Evolutionary conservation across 2,888 invertebrate species (phyloP).

Genomic region (Eurytoma californica): DNA sequence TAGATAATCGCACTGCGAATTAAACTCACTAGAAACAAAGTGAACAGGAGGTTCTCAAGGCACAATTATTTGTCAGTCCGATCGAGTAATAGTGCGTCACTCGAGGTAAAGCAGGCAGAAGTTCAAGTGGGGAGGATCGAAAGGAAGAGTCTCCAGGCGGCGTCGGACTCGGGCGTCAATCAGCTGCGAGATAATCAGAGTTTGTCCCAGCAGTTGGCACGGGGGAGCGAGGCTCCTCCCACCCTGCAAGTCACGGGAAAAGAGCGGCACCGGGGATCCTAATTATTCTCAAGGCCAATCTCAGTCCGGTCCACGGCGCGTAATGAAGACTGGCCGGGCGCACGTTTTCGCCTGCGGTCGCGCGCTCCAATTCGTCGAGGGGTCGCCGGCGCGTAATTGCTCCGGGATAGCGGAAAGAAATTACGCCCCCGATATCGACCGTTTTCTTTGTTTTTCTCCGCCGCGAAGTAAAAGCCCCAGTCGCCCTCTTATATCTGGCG

Average conservation of each 20-base stretch:
- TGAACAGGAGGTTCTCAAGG: neutral
- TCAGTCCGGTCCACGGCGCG: constrained; percentile 8
- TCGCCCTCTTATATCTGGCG: too few species aligned
- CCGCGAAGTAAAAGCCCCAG: too few species aligned
- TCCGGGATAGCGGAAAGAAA: constrained; percentile 17
- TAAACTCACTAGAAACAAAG: neutral
- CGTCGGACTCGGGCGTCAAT: constrained; percentile 30
- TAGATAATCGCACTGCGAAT: too few species aligned
- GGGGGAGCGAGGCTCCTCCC: neutral
- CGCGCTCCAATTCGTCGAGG: neutral
- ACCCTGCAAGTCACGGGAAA: neutral
- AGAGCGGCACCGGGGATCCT: neutral
- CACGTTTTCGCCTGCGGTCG: neutral
- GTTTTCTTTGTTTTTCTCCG: neutral
- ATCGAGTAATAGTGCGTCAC: neutral
- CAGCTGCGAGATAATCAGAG: constrained; percentile 40
- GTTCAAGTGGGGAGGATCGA: neutral
- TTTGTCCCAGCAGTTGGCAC: neutral
- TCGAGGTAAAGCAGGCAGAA: neutral
- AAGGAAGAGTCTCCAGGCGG: neutral
- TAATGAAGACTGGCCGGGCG: neutral
- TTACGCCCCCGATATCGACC: constrained; percentile 20
- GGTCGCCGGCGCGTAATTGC: constrained; percentile 15
- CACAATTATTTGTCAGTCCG: constrained; percentile 9
- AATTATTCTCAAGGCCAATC: constrained; percentile 48